Evolutionary conservation across 2,888 invertebrate genomes (phyloP).

Genomic region (Crioceris asparagi): DNA sequence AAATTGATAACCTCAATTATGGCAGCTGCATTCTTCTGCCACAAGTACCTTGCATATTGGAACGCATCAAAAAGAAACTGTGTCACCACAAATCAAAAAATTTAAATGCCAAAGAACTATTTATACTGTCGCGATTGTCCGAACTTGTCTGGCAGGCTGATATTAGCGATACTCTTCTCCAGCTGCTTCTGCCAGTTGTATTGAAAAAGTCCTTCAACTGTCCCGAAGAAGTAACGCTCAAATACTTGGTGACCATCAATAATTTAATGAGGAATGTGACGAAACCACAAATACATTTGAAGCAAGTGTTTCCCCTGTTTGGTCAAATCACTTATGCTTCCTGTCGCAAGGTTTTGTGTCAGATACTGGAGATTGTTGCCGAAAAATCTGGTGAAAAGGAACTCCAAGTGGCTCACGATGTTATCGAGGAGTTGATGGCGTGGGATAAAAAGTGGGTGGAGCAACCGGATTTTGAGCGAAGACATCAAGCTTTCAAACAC

Average conservation of each 20-base stretch:
- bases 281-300: constrained; percentile 54
- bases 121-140: constrained; percentile 65
- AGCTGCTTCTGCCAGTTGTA: constrained; percentile 59
- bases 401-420: constrained; percentile 38
- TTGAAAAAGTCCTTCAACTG: constrained; percentile 50
- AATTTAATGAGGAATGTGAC: constrained; percentile 63
- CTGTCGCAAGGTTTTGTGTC: constrained; percentile 58
- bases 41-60: constrained; percentile 60
- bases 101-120: constrained; percentile 58
- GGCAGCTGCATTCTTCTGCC: constrained; percentile 66
- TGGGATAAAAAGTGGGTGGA: constrained; percentile 84
- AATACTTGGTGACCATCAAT: constrained; percentile 59
- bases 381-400: constrained; percentile 38
- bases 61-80: constrained; percentile 55
- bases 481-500: constrained; percentile 66
- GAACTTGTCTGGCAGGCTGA: constrained; percentile 59
- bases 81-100: constrained; percentile 47
- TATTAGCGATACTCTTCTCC: constrained; percentile 58
- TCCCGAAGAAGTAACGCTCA: constrained; percentile 57
- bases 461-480: constrained; percentile 80
- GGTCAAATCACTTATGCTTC: constrained; percentile 53
- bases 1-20: constrained; percentile 48
- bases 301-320: constrained; percentile 61
- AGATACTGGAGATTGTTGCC: constrained; percentile 50
- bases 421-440: constrained; percentile 67